Base-by-base conservation (phyloP, 2,113 vertebrate genomes). In the Strix uralensis region DNA sequence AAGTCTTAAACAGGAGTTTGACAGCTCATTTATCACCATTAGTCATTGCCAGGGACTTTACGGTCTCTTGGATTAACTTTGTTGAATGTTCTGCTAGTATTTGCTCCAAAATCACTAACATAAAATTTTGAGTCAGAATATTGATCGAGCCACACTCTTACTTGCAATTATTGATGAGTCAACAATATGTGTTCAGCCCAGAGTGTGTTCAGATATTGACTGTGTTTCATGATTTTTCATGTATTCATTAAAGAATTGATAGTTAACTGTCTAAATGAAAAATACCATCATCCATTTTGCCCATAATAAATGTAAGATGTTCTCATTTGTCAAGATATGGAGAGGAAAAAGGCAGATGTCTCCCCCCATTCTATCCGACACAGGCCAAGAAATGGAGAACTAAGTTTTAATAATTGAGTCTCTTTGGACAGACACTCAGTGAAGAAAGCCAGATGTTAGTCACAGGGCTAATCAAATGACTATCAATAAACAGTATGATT, bases 101-200 rank as follows among this genome's bases (percentile, higher is more conserved):
- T 87, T 83, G 19, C 36, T 57, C 34, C 10, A 81, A 89, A 91
- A 78, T 77, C 57, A 58, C 18, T 61, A 47, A 49, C 14, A 78
- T 26, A 51, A 4, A 40, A 40, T 54, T 90, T 88, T 67, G 19
- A 81, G 32, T 79, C 61, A 75, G 18, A 58, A 13, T 47, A 85
- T 27, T 65, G 13, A 73, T 32, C 79, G 22, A 92, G 30, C 6
- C 52, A 62, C 16, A 4, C 15, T 74, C 25, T 62, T 38, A 52
- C 63, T 51, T 86, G 34, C 27, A 49, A n/a, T 81, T 86, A 69
- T 46, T 65, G 65, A 54, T 42, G 17, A 79, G 11, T 65, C 40
- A 63, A 46, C 0, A 0, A 75, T 46, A 66, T 4, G 8, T 77
- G 17, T 36, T 91, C n/a, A 57, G 44, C 4, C 6, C 3, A 0